A percentile compares a stretch with the other conserved stretches of the same genome.
These are phyloP conservation scores for Malurus elegans DNA, from an alignment of 2,113 vertebrate species.

Conservation along the genomic window DNA sequence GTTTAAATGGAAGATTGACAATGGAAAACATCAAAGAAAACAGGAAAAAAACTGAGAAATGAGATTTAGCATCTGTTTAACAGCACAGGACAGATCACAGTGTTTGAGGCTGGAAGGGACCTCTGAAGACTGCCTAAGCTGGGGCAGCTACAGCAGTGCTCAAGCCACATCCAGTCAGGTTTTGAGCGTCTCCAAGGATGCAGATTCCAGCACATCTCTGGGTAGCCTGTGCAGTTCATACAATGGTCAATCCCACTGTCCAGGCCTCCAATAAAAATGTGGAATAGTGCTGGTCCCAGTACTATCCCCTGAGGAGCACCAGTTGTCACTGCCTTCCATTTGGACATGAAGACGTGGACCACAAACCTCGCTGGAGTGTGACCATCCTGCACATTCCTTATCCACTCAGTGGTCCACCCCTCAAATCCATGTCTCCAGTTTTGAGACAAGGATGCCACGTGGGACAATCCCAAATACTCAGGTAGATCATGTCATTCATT, in stretches of 20 bases:
- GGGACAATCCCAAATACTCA: neutral
- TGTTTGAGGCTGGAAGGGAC: neutral
- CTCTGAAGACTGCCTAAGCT: neutral
- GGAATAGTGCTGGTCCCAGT: neutral
- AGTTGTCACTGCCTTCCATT: neutral
- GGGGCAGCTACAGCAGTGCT: neutral
- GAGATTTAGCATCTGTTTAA: neutral
- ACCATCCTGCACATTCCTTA: neutral
- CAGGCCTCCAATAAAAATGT: neutral
- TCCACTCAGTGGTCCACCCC: neutral
- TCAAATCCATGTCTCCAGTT: neutral
- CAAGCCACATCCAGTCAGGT: neutral
- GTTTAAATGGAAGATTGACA: neutral
- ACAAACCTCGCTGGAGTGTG: neutral
- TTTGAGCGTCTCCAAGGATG: neutral
- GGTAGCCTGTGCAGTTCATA: neutral
- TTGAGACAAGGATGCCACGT: neutral
- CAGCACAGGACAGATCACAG: neutral
- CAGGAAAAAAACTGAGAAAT: neutral
- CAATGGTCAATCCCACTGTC: neutral
- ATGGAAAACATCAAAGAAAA: neutral
- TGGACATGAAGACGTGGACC: neutral
- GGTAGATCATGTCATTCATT: neutral
- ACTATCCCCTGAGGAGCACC: rapidly evolving
- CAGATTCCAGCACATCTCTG: neutral